These are phyloP conservation scores for Indri indri DNA, from an alignment of 2,113 vertebrate genomes.

Conservation along the genomic window DNA sequence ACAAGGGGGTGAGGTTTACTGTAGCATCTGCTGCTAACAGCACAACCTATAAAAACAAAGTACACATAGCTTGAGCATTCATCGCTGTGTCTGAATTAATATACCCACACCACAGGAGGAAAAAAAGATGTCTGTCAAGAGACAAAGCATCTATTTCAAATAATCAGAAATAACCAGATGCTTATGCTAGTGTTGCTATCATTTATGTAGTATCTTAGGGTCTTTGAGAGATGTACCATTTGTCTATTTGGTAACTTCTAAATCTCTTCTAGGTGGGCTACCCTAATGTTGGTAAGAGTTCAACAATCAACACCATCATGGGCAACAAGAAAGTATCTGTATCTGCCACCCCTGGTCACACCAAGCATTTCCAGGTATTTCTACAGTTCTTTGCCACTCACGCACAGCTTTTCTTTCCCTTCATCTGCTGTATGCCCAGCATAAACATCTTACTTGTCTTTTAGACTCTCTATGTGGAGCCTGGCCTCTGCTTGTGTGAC, in stretches of 20 bases:
- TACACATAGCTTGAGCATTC: no score
- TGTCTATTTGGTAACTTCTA: background rate
- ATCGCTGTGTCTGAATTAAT: background rate
- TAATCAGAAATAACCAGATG: background rate
- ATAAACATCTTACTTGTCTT: background rate
- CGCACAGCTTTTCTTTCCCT: background rate
- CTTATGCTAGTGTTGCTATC: background rate
- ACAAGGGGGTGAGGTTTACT: background rate
- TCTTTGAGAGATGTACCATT: background rate
- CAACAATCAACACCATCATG: conserved; percentile 97
- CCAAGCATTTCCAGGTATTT: conserved; percentile 98
- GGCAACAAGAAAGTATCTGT: conserved; percentile 98
- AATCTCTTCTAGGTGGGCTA: conserved; percentile 91
- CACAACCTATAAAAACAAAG: background rate
- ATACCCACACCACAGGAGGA: background rate
- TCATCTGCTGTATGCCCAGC: background rate
- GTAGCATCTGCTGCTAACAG: background rate
- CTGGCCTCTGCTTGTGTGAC: conserved; percentile 95
- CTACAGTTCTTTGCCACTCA: background rate
- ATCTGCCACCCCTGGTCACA: conserved; percentile 96
- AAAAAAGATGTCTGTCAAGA: background rate
- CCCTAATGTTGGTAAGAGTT: conserved; percentile 99
- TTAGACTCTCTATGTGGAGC: conserved; percentile 96
- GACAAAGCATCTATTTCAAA: background rate
- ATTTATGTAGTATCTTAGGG: background rate